These are phyloP conservation scores for Amblyteles armatorius DNA, from an alignment of 2,888 invertebrate species.

Conservation along the genomic window DNA sequence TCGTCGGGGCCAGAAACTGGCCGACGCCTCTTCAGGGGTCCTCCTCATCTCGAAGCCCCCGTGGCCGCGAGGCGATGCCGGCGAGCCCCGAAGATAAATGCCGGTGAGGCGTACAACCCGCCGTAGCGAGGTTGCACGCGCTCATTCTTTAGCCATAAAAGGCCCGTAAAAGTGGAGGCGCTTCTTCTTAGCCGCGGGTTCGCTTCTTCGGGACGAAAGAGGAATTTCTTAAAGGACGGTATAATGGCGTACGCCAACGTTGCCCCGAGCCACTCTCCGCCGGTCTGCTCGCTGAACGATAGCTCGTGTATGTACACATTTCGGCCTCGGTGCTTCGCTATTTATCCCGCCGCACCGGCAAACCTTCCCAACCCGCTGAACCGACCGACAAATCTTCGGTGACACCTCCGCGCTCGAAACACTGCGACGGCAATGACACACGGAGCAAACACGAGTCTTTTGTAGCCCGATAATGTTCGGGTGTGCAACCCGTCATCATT, in stretches of 20 bases:
- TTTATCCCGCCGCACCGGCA: neutral
- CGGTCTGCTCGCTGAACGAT: slow-evolving; percentile 7
- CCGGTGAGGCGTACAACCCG: slow-evolving; percentile 48
- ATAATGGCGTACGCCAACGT: slow-evolving; percentile 67
- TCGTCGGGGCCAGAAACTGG: neutral
- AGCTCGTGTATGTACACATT: slow-evolving; percentile 4
- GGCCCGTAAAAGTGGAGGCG: slow-evolving; percentile 65
- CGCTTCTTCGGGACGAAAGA: slow-evolving; percentile 45
- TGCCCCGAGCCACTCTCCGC: slow-evolving; percentile 10
- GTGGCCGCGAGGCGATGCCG: neutral
- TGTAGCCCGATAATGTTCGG: slow-evolving; percentile 4
- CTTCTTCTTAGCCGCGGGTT: slow-evolving; percentile 49
- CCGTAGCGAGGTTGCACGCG: slow-evolving; percentile 46
- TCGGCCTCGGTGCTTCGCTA: neutral
- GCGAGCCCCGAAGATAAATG: slow-evolving; percentile 57
- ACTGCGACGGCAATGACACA: slow-evolving; percentile 24
- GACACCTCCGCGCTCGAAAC: slow-evolving; percentile 16
- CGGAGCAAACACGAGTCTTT: slow-evolving; percentile 8
- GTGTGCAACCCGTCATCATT: slow-evolving; percentile 14
- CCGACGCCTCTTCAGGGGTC: neutral
- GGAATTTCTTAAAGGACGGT: slow-evolving; percentile 68
- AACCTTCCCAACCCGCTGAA: neutral
- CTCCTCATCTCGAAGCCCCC: neutral
- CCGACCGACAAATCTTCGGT: neutral
- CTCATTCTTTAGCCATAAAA: slow-evolving; percentile 67